Base-by-base conservation (phyloP, 2,888 invertebrate species). In the Drosophila rellima region DNA sequence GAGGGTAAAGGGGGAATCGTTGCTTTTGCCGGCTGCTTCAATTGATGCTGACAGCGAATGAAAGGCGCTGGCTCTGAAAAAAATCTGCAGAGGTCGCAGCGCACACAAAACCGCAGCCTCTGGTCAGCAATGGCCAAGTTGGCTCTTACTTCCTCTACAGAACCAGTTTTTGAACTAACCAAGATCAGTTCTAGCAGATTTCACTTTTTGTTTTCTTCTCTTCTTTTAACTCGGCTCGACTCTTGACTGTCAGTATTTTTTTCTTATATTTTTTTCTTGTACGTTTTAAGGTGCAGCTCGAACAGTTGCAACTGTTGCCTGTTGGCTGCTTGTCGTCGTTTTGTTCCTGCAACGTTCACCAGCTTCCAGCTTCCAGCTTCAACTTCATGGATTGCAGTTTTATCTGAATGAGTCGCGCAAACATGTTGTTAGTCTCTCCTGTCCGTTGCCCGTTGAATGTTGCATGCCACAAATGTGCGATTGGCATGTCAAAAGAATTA, bases 401-500 rank as follows among this genome's bases (percentile, higher is more conserved):
- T 84, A 84, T 84, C 86, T 86, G 79, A 84, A 84, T 84, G 86
- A 84, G 87, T 83, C 69, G 86, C 60, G 74, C 83, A 74, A 86
- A 83, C 86, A 86, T 86, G 83, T 80, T 82, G 84, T 70, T 72
- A 74, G 52, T 64, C 47, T 47, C 37, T 47, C n/a, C n/a, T 35
- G 11, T 13, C 15, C 13, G 26, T 45, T 45, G 15, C 37, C 26
- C 10, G 51, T 26, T 51, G 31, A 0, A n/a, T 45, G 48, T 50
- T 87, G 88, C 81, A 82, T 86, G 85, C 88, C 85, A 88, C 88
- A 86, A 88, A 88, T 88, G 88, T 83, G 88, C 88, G 89, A 88
- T 89, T 88, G 88, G 89, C 88, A 89, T 88, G 88, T 88, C 88
- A 88, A 89, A 87, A 87, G 78, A 85, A 88, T 89, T 89, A 88